Conservation (phyloP, 92 coral and sea anemone genomes). For the Parazoanthus atlanticus region DNA sequence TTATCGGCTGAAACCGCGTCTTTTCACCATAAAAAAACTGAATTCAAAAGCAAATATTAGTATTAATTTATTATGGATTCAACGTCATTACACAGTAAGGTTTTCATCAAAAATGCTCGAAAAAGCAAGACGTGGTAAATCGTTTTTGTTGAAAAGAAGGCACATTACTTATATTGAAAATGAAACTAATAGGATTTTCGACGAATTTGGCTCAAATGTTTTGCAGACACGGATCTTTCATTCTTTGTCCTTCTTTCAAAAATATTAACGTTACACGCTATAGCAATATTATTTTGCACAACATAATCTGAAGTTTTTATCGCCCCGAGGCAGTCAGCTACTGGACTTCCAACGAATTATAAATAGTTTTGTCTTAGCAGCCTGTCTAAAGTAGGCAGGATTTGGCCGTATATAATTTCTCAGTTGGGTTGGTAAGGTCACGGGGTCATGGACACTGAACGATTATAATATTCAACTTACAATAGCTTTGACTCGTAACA, state of each 20-base stretch:
- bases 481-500: constrained; percentile 1
- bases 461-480: not conserved
- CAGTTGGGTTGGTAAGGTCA: not conserved
- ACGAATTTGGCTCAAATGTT: not conserved
- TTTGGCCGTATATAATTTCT: not conserved
- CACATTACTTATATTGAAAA: constrained; percentile 4
- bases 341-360: not conserved
- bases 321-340: not conserved
- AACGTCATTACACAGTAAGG: too few species aligned
- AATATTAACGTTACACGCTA: not conserved
- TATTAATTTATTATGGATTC: not conserved
- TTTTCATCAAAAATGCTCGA: not conserved
- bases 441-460: not conserved
- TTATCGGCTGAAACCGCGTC: not conserved
- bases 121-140: not conserved
- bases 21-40: too few species aligned
- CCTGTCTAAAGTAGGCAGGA: not conserved
- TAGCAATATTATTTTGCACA: not conserved
- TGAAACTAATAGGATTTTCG: not conserved
- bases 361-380: too few species aligned
- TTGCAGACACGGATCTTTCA: not conserved
- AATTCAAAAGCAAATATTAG: not conserved
- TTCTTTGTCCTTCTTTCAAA: not conserved
- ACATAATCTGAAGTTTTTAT: not conserved
- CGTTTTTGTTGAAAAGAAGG: not conserved